Conservation (phyloP, 2,113 vertebrate species). For the Cyrtonyx montezumae region DNA sequence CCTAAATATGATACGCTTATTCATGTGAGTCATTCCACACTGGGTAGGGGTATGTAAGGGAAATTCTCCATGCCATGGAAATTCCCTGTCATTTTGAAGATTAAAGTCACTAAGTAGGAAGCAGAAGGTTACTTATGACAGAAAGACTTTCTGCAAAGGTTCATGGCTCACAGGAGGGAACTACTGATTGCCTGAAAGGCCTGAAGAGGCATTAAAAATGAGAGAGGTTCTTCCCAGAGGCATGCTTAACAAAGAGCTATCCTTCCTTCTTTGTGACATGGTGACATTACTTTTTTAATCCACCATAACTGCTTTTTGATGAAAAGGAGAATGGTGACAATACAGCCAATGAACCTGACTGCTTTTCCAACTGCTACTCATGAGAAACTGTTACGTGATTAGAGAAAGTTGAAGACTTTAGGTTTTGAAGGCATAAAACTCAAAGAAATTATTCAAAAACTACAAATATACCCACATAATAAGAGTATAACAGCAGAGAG, state of each 20-base stretch:
- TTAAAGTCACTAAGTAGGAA: conserved; percentile 65
- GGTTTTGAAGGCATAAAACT: not conserved
- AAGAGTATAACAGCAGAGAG: not conserved
- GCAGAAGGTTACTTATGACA: conserved; percentile 52
- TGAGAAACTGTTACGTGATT: not conserved
- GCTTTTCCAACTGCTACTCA: not conserved
- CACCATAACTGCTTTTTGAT: conserved; percentile 51
- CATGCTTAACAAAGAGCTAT: conserved; percentile 22
- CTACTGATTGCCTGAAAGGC: conserved; percentile 41
- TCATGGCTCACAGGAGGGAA: conserved; percentile 69
- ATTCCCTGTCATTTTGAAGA: conserved; percentile 65
- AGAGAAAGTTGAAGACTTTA: not conserved
- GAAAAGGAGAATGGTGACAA: conserved; percentile 24
- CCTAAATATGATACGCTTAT: not conserved
- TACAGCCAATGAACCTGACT: not conserved
- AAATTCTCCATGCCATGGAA: conserved; percentile 26
- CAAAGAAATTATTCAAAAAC: not conserved
- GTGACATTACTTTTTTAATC: conserved; percentile 51
- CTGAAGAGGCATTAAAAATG: conserved; percentile 40
- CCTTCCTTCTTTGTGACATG: conserved; percentile 30
- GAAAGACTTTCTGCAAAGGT: conserved; percentile 63
- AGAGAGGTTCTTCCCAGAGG: conserved; percentile 9
- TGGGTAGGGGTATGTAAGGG: not conserved
- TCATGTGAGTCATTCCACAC: not conserved
- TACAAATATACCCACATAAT: not conserved